Evolutionary conservation across 2,797 vertebrate genomes (phyloP), one percentile per base, ranked within the genome.

Genomic region (Sternarchorhynchus goeldii): DNA sequence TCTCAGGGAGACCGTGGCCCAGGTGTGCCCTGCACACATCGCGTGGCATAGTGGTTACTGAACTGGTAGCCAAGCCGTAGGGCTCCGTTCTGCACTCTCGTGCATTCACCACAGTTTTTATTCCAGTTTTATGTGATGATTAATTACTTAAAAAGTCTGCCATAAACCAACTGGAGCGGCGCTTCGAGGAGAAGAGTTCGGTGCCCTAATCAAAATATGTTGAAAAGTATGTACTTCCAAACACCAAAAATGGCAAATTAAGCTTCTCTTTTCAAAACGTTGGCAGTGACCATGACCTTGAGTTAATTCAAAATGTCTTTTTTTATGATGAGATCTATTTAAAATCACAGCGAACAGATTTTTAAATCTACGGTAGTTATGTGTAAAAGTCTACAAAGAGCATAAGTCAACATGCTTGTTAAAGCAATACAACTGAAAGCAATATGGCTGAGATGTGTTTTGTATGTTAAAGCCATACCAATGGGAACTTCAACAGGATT

Each of bases 171-270:
- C 20, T 79, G 58, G 14, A 41, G 14, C 77, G 72, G 39, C 18
- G 21, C 39, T 50, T 36, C 12, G 68, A 71, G 60, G 59, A 16
- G 21, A 66, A 14, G 57, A 50, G 60, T 63, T 76, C 7, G 3
- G 36, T 72, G 41, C 70, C 57, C 18, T 75, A 78, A 65, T 81
- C 65, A 78, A 78, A 75, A 25, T 34, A 69, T 74, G 32, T 75
- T 68, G 55, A 53, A 50, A 17, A 20, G 53, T 29, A 39, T 58
- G 69, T 39, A 56, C 32, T 72, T 67, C 62, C 60, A 75, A 70
- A 76, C 20, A 70, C 41, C 7, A 50, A 36, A 68, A 32, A 65
- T 68, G 18, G 65, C 69, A 32, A 70, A 70, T 77, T 57, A 68
- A 79, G 57, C 34, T 32, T 8, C 16, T 60, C 62, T 74, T 65